Evolutionary conservation across 2,797 vertebrate species (phyloP).

Genomic region (Sciaenops ocellatus): DNA sequence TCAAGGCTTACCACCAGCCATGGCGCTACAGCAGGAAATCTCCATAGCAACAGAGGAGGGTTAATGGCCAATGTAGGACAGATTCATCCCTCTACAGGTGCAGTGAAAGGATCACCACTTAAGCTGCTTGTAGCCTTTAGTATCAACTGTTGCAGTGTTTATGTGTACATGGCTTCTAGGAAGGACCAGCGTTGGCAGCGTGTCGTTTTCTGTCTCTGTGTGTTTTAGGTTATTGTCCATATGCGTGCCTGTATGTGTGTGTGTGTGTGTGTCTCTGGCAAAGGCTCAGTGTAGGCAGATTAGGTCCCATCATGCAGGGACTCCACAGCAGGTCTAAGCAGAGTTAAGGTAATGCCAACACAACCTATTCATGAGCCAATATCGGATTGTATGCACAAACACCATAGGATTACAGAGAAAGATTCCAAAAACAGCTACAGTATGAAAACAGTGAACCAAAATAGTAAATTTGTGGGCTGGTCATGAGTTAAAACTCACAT

Average conservation of each 20-base stretch:
- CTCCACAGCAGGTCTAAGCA: conserved; percentile 30
- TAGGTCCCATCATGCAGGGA: conserved; percentile 19
- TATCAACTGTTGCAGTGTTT: conserved; percentile 32
- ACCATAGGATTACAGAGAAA: not conserved
- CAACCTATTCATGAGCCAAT: conserved; percentile 2
- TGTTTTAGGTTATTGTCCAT: conserved; percentile 10
- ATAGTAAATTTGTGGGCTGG: too few relatives aligned
- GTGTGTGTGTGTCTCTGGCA: conserved; percentile 34
- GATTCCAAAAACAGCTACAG: not conserved
- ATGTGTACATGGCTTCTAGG: conserved; percentile 12
- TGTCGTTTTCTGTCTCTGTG: conserved; percentile 5
- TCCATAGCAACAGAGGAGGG: conserved; percentile 74
- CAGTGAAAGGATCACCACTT: conserved; percentile 18
- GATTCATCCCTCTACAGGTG: conserved; percentile 58
- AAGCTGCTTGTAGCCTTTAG: conserved; percentile 15
- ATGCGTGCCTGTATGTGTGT: conserved; percentile 3
- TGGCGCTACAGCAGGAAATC: conserved; percentile 54
- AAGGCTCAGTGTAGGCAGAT: conserved; percentile 24
- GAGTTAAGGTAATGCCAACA: conserved; percentile 19
- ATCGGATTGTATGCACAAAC: not conserved
- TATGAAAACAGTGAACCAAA: too few relatives aligned
- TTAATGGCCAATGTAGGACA: conserved; percentile 20
- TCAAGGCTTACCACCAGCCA: conserved; percentile 52
- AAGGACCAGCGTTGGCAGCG: not conserved
- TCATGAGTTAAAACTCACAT: too few relatives aligned